Base-by-base conservation (phyloP, 2,113 vertebrate species). In the Otolemur garnettii region DNA sequence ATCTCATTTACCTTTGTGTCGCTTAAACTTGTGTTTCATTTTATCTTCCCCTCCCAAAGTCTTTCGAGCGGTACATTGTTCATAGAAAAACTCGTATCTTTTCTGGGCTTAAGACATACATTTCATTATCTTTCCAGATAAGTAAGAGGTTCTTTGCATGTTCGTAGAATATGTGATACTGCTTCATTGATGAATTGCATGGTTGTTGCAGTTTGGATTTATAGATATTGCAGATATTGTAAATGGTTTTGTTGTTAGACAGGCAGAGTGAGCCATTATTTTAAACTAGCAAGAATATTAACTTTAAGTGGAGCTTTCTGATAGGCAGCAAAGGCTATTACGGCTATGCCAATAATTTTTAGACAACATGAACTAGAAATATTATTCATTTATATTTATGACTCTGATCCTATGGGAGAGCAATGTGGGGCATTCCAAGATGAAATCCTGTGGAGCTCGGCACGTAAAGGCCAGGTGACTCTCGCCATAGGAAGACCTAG, bases 301-400 rank as follows among this genome's bases (percentile, higher is more conserved):
- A 75, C 33, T 74, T 93, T 69, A 91, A 82, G 66, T 53, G 60
- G 59, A 80, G 55, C 22, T 81, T 92, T 96, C 59, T 84, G 82
- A 84, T 71, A 87, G 66, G 60, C 45, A 33, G 33, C 45, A 68
- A 45, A 80, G 22, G 35, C 66, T 90, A 22, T 88, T 93, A 75
- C 0, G 87, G 33, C 9, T 15, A 26, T 78, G 55, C n/a, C 42
- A 59, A 7, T 84, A 50, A n/a, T 82, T 68, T 77, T 94, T 83
- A 82, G 91, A 71, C 59, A 79, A 87, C 60, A 90, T 90, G 66
- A 96, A 64, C 88, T 55, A 11, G 35, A 93, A 82, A 45, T 91
- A 86, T 72, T 78, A 79, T 19, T 80, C 33, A 45, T 95, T 78
- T 83, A 17, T 92, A 79, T 85, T 92, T 85, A 60, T 88, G 81